A percentile compares a stretch with the other conserved stretches of the same genome.
These are phyloP conservation scores for Tinea semifulvella DNA, from an alignment of 2,888 invertebrate genomes.

Conservation along the genomic window DNA sequence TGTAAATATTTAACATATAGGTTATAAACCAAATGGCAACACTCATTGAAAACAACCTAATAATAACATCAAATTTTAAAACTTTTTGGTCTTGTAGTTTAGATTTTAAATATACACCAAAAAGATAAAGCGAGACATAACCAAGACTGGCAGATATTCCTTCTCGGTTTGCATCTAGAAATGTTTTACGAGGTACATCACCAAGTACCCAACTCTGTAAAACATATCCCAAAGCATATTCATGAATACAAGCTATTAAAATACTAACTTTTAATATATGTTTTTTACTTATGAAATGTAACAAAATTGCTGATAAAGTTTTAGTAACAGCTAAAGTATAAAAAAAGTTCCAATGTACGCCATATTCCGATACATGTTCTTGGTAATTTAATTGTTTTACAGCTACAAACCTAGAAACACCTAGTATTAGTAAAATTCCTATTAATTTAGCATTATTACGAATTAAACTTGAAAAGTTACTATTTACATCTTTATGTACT, in stretches of 20 bases:
- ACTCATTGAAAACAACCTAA: constrained; percentile 26
- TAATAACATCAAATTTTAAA: constrained; percentile 25
- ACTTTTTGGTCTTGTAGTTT: constrained; percentile 46
- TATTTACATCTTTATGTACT: constrained; percentile 60
- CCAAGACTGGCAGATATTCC: constrained; percentile 88
- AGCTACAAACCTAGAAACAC: constrained; percentile 68
- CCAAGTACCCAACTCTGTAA: constrained; percentile 78
- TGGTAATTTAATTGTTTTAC: constrained; percentile 80
- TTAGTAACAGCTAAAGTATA: constrained; percentile 89
- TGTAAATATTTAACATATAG: constrained; percentile 50
- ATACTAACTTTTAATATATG: constrained; percentile 65
- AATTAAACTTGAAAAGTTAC: constrained; percentile 34
- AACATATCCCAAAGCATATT: constrained; percentile 68
- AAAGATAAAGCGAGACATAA: constrained; percentile 84
- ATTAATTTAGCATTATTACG: constrained; percentile 43
- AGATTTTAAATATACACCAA: constrained; percentile 72
- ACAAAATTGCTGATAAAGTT: constrained; percentile 71
- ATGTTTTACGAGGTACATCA: constrained; percentile 57
- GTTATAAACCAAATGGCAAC: constrained; percentile 48
- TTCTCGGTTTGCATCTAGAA: constrained; percentile 89
- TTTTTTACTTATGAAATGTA: constrained; percentile 59
- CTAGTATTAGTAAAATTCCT: constrained; percentile 60
- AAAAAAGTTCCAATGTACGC: constrained; percentile 98
- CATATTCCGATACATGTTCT: constrained; percentile 92
- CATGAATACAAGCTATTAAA: constrained; percentile 69